These are phyloP conservation scores for Epizoanthus illoricatus DNA, from an alignment of 92 coral and sea anemone genomes.

Conservation along the genomic window DNA sequence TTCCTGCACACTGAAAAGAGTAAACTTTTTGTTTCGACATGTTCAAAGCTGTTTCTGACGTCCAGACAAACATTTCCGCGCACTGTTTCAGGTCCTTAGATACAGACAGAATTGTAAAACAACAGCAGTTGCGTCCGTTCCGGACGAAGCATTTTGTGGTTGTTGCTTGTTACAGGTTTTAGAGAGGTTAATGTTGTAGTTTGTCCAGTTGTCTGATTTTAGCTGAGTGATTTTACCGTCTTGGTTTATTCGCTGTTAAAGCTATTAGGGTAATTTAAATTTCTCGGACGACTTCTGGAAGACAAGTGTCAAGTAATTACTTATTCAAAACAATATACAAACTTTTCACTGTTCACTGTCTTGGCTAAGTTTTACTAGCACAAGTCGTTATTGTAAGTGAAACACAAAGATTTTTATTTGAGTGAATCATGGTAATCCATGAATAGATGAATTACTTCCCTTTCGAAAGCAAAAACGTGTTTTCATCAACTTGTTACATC, in stretches of 20 bases:
- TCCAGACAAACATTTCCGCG: neutral
- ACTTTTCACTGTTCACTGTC: neutral
- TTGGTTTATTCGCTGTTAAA: neutral
- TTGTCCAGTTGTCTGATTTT: neutral
- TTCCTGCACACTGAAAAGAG: neutral
- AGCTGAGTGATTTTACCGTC: conserved; percentile 4
- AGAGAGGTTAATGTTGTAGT: neutral
- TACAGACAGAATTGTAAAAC: conserved; percentile 10
- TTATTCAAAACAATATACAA: conserved; percentile 32
- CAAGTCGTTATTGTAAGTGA: neutral
- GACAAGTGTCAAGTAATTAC: conserved; percentile 38
- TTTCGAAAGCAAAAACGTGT: conserved; percentile 37
- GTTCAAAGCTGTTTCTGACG: neutral
- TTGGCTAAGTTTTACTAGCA: conserved; percentile 1
- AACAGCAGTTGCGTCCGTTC: conserved; percentile 14
- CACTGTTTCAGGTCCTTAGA: conserved; percentile 14
- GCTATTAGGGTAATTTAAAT: conserved; percentile 18
- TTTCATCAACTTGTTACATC: conserved; percentile 29
- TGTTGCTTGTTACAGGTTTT: neutral
- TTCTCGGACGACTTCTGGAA: conserved; percentile 33
- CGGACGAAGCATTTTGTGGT: neutral
- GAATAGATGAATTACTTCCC: conserved; percentile 8
- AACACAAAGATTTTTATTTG: neutral
- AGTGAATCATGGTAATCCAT: neutral
- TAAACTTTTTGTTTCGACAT: conserved; percentile 11